Evolutionary conservation across 2,797 vertebrate genomes (phyloP), one percentile per base, ranked within the genome.

Genomic region (Schizothorax lantsangensis): DNA sequence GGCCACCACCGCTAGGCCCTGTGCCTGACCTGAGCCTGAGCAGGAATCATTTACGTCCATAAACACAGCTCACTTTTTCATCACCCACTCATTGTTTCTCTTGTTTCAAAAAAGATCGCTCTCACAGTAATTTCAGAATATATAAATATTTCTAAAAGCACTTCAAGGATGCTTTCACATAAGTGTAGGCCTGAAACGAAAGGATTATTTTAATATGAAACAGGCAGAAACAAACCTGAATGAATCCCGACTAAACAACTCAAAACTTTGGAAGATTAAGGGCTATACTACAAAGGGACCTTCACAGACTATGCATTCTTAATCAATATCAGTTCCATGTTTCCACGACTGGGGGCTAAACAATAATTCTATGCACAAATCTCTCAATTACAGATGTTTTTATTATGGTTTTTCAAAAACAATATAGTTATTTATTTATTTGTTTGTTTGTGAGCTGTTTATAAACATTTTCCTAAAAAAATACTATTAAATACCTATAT

Each of bases 1-100:
- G 84, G 91, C 91, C 92, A 92, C 91, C 81, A 91, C 93, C 92
- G 97, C 97, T 97, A 97, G 97, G 95, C 96, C 96, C 96, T 95
- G 93, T 92, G 91, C 90, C 95, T 95, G 96, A 96, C 95, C 96
- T 94, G 93, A 94, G 95, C 90, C 85, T 89, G 38, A 85, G 75
- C 80, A 93, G 93, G 82, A 93, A 92, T 92, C 94, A 94, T 95
- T 95, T 92, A 91, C 93, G 94, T 95, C 94, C 94, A 94, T 94
- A 95, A 96, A 94, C 93, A 93, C 91, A 91, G 91, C 93, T 93
- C 92, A 90, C 93, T 95, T 95, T 93, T 90, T 54, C 91, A 89
- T 86, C 90, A 91, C 19, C 86, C 82, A 1, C 74, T 90, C 62
- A 14, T 78, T 75, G 91, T 93, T 94, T 95, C 91, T 91, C 81